phyloP scores from a whole-genome alignment of 2,797 vertebrate genomes.

The Hafferia zeledoni region DNA sequence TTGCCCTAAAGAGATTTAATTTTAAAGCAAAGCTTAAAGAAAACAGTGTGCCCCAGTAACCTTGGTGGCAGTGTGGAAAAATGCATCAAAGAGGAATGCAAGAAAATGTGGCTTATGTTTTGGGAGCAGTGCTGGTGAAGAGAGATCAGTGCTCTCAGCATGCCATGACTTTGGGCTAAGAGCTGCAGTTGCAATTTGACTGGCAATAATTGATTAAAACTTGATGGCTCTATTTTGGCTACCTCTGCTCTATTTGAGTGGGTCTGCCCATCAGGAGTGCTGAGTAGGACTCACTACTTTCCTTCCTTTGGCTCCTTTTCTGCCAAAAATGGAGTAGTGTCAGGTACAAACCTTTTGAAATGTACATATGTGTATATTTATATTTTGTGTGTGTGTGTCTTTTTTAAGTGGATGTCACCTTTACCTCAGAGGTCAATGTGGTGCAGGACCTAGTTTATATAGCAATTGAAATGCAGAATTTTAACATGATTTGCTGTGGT shows the following conservation, averaged over 20 bases:
- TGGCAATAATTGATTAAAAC: neutral
- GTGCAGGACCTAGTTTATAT: neutral
- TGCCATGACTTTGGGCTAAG: fast-evolving
- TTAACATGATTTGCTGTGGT: neutral
- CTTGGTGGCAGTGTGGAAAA: neutral
- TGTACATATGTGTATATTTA: neutral
- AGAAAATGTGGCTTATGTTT: neutral
- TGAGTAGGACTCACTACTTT: neutral
- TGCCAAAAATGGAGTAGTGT: neutral
- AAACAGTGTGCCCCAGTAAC: neutral
- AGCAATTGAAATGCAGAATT: neutral
- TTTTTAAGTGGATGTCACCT: neutral
- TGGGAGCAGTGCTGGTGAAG: neutral
- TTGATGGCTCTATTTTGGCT: neutral
- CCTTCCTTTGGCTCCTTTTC: neutral
- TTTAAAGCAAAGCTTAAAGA: neutral
- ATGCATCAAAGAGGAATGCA: neutral
- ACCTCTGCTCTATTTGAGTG: neutral
- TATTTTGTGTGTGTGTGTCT: neutral
- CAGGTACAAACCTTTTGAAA: neutral
- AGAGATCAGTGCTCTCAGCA: neutral
- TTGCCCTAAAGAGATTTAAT: neutral
- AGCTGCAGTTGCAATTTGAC: neutral
- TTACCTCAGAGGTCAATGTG: neutral
- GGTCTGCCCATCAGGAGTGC: neutral